Evolutionary conservation across 2,888 invertebrate species (phyloP), one percentile per base, ranked within the genome.

Genomic region (Noctua comes): DNA sequence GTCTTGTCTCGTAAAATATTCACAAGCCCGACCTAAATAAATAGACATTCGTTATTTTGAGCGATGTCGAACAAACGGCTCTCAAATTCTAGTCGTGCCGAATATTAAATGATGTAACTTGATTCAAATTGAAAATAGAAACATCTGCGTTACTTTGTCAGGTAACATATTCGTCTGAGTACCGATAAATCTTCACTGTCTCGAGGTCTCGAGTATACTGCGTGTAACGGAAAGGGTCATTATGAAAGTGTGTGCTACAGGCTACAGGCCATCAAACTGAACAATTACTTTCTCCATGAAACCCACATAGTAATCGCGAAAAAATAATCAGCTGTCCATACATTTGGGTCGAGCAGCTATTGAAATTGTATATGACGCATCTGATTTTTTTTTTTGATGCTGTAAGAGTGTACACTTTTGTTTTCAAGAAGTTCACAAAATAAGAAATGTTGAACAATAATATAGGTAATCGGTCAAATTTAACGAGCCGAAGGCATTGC

Each of bases 121-220:
- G 2, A 79, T 74, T 66, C 51, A 59, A 74, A 43, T 73, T 66
- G 18, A 51, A 69, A 75, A 75, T 75, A 69, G 6, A 68, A 68
- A 79, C 43, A 70, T 70, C 69, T 59, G 70, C 46, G 69, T 10
- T 24, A 68, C 8, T 62, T 68, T 66, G 36, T 40, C 18, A 65
- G 68, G 4, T 74, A 65, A 74, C 24, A n/a, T 79, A 73, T 79
- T 68, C 40, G 46, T 73, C 48, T 43, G 57, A 57, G 40, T 36
- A 24, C 54, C 40, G 27, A 73, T 43, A 59, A 62, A 64, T 59
- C 40, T 68, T 43, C 43, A 18, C 8, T 11, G 24, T 46, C 24
- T 36, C n/a, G 13, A 59, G 27, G 57, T 59, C 27, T 59, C 16
- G 18, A 18, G 31, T 7, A 18, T 18, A 2, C 3, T 31, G 18